Evolutionary conservation across 2,113 vertebrate genomes (phyloP), one percentile per base, ranked within the genome.

Genomic region (Halichoerus grypus): DNA sequence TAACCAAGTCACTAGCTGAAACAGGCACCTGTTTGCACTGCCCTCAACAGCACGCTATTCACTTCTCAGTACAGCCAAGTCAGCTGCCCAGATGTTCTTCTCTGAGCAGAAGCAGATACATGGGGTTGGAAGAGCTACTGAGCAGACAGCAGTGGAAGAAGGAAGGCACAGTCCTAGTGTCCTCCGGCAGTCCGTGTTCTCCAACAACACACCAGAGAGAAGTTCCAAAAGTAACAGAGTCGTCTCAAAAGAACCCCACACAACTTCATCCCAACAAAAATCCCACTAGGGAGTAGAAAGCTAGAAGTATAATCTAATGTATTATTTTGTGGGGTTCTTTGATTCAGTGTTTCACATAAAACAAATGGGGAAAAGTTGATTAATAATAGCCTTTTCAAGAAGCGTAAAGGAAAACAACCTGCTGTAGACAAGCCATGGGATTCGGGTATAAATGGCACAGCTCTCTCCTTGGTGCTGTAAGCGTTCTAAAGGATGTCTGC

Each of bases 91-190:
- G 67, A 5, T 8, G 7, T 55, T 59, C 42, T 31, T 16, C 36
- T 26, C 5, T 36, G 82, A 80, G 80, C 53, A 39, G 33, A 61
- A 63, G 74, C 61, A 28, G 39, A 69, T 21, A 7, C 1, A 26
- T 51, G 63, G 55, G 46, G 67, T 22, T 59, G 71, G 71, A 72
- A 39, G 81, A 79, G 77, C 85, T 74, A 85, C 65, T 28, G 18
- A 63, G 79, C 49, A 84, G 83, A 24, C 82, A 88, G 76, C 93
- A 85, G 91, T 55, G 65, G 63, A 42, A 86, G 80, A 95, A 92
- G 97, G 80, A 95, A 92, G 97, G 93, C 93, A 91, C 93, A 79
- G 93, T 39, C n/a, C 81, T 28, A 63, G 87, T 57, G 67, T 61
- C 67, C 4, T n/a, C 49, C 13, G 94, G 95, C 96, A 92, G 91